Percentiles rank a stretch among this genome's conserved stretches.
These are phyloP conservation scores for Phlogophora meticulosa DNA, from an alignment of 2,888 invertebrate genomes.

Conservation along the genomic window DNA sequence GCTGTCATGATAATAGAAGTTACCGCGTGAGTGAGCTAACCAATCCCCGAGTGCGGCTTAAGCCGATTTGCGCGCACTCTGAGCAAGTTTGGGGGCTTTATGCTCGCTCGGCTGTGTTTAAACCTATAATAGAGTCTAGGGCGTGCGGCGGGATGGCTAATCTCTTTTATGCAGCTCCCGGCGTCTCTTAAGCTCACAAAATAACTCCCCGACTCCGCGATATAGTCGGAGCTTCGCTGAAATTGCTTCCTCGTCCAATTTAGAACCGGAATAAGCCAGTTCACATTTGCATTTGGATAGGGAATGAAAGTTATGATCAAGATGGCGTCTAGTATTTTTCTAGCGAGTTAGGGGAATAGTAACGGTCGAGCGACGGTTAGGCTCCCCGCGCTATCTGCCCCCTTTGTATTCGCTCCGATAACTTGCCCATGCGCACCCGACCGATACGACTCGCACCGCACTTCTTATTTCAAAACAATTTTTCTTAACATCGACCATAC, in stretches of 20 bases:
- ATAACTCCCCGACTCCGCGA: constrained; percentile 69
- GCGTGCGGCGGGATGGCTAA: constrained; percentile 77
- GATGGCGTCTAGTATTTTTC: constrained; percentile 90
- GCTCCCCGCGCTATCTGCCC: constrained; percentile 90
- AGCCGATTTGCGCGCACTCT: constrained; percentile 82
- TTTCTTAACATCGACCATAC: constrained; percentile 81
- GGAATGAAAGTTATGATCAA: constrained; percentile 78
- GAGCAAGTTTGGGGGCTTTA: constrained; percentile 79
- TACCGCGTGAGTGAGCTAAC: constrained; percentile 66
- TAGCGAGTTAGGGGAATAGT: constrained; percentile 89
- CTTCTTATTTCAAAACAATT: constrained; percentile 87
- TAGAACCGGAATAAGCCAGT: constrained; percentile 77
- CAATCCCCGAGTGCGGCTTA: constrained; percentile 80
- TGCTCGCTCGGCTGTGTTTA: constrained; percentile 73
- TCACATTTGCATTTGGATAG: constrained; percentile 76
- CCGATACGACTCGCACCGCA: constrained; percentile 87
- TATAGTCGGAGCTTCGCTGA: constrained; percentile 68
- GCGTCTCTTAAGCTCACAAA: constrained; percentile 74
- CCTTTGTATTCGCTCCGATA: constrained; percentile 91
- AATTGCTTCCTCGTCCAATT: constrained; percentile 83
- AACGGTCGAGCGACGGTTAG: constrained; percentile 91
- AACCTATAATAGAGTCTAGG: constrained; percentile 81
- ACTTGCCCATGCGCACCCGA: constrained; percentile 91
- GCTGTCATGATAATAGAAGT: constrained; percentile 60
- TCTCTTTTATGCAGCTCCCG: constrained; percentile 80